Conservation (phyloP, 1,140 invertebrate genomes). For the Andrena cerasifolii region DNA sequence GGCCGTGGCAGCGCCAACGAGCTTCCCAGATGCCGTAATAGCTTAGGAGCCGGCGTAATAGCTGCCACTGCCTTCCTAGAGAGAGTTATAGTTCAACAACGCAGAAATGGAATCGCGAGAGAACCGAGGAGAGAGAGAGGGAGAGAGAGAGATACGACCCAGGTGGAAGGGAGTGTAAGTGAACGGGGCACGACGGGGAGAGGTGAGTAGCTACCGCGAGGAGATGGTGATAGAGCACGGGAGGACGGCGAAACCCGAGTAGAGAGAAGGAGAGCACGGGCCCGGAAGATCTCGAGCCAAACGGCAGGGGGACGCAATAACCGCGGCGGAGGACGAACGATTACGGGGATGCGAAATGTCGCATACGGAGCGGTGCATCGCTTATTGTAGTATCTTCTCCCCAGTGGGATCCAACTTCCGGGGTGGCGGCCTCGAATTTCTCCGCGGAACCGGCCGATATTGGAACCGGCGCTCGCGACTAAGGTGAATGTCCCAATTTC, state of each 20-base stretch:
- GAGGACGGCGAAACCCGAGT: constrained; percentile 25
- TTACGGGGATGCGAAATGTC: constrained; percentile 68
- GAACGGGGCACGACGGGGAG: constrained; percentile 1
- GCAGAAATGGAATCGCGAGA: constrained; percentile 76
- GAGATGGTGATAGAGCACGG: constrained; percentile 16
- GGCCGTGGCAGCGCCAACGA: constrained; percentile 58
- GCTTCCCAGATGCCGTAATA: constrained; percentile 78
- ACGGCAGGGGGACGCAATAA: constrained; percentile 70
- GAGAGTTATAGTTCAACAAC: constrained; percentile 81
- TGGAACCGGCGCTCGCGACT: background rate
- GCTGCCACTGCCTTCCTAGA: constrained; percentile 76
- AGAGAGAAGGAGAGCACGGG: background rate
- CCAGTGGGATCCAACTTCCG: background rate
- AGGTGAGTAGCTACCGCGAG: background rate
- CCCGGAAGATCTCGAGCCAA: constrained; percentile 54
- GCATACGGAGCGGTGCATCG: constrained; percentile 64
- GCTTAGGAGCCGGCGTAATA: constrained; percentile 80
- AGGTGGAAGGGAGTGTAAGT: constrained; percentile 27
- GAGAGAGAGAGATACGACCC: background rate
- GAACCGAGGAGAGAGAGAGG: constrained; percentile 41
- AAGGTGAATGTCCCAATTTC: too few species aligned
- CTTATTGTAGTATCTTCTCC: background rate
- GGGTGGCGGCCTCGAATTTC: background rate
- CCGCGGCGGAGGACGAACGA: constrained; percentile 64
- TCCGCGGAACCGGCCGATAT: background rate